Percentiles rank a stretch among this genome's conserved stretches.
Conservation (phyloP, 2,888 invertebrate species). For the Muschampia plurimacula region DNA sequence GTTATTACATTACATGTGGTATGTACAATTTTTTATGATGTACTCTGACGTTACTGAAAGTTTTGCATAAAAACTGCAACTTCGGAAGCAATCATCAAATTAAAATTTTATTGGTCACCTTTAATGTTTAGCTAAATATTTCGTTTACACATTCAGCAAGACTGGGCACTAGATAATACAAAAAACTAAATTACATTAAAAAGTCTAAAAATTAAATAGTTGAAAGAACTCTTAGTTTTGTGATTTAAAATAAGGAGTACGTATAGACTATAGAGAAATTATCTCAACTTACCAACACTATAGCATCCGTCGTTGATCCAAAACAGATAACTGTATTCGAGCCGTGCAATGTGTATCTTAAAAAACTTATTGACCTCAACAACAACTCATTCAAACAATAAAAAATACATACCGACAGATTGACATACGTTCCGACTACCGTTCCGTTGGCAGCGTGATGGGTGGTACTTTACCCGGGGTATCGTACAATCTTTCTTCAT, state of each 20-base stretch:
- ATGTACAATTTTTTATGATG: no score
- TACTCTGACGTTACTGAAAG: no score
- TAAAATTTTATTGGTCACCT: no score
- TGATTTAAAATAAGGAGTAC: background rate
- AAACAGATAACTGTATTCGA: constrained; percentile 20
- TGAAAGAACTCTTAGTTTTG: no score
- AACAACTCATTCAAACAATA: constrained; percentile 63
- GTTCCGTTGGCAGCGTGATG: constrained; percentile 68
- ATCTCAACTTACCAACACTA: background rate
- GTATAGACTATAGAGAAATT: background rate
- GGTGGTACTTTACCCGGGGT: constrained; percentile 65
- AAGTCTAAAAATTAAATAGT: no score
- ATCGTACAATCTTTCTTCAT: constrained; percentile 77
- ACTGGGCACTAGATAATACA: no score
- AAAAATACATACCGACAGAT: constrained; percentile 60
- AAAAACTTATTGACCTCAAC: constrained; percentile 42
- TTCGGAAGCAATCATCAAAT: no score
- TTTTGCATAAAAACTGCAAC: no score
- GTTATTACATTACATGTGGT: no score
- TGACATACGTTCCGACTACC: constrained; percentile 68
- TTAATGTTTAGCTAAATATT: no score
- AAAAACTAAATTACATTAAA: no score
- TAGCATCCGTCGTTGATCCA: background rate
- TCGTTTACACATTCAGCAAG: no score
- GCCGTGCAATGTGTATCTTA: constrained; percentile 9